Evolutionary conservation across 2,797 vertebrate species (phyloP).

Genomic region (Epinephelus coioides): DNA sequence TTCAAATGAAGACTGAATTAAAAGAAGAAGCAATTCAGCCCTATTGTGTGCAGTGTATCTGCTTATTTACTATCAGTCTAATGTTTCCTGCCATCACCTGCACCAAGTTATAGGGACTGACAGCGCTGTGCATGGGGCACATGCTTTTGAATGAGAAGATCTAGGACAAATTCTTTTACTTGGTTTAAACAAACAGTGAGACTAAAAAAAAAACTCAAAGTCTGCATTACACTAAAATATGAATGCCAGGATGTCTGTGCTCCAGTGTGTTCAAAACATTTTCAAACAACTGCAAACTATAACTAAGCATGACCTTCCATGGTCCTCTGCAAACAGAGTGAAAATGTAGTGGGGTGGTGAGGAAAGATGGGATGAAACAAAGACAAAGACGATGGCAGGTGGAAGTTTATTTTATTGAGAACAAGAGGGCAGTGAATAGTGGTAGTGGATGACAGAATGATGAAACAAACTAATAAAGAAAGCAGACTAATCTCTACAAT

Average conservation of each 20-base stretch:
- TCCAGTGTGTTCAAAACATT: not conserved
- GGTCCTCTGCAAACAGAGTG: not conserved
- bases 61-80: no score
- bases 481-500: not conserved
- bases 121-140: no score
- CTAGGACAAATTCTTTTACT: no score
- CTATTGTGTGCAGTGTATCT: no score
- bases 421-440: constrained; percentile 33
- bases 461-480: constrained; percentile 19
- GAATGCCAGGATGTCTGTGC: not conserved
- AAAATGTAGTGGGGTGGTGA: constrained; percentile 7
- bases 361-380: constrained; percentile 55
- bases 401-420: constrained; percentile 75
- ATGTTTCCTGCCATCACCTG: no score
- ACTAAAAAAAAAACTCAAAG: not conserved
- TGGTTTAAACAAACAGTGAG: not conserved
- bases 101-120: no score
- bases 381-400: constrained; percentile 53
- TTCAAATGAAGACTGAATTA: no score
- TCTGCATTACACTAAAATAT: constrained; percentile 4
- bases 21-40: no score
- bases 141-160: no score
- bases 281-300: constrained; percentile 1
- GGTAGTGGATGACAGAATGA: constrained; percentile 47
- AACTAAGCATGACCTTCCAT: not conserved